Evolutionary conservation across 2,797 vertebrate genomes (phyloP), one percentile per base, ranked within the genome.

Genomic region (Benthosema pterotum): DNA sequence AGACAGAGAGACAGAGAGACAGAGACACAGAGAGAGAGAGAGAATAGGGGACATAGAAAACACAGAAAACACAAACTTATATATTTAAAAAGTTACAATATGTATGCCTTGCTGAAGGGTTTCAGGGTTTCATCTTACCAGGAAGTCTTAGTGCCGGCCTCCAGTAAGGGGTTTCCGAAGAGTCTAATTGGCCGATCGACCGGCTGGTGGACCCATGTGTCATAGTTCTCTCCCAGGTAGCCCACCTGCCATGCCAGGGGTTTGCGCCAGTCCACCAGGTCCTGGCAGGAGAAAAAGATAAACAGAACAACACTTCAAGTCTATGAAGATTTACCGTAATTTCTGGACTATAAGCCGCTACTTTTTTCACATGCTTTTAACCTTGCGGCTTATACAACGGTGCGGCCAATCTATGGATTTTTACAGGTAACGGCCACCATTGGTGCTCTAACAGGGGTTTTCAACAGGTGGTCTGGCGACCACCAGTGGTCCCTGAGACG

Each of bases 171-270:
- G 0, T 95, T 97, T 47, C 95, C 91, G 79, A 99, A 99, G 69
- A 99, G 93, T 69, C 97, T 91, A 77, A 99, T 97, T 2, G 97
- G 96, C 51, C 95, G 89, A 77, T 95, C 93, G 22, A 99, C 96
- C 0, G 98, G 98, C 80, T 99, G 96, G 78, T 98, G 97, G 28
- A 99, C 96, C 98, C 98, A 99, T 0, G 96, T 94, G 0, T 98
- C 94, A 0, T 99, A 99, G 65, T 96, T 97, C 84, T 99, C 97
- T 16, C 95, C 90, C 4, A 99, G 83, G 79, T 95, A 77, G 53
- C 97, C 97, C 11, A 99, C 98, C 85, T 99, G 97, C 97, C 97
- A 99, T 3, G 97, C 93, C 57, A 99, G 83, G 3, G 97, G 98
- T 79, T 96, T 98, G 65, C 60, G 67, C 98, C 98, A 99, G 87